A percentile compares a stretch with the other conserved stretches of the same genome.
phyloP scores from a whole-genome alignment of 2,888 invertebrate genomes.

The Coelinius sp. region DNA sequence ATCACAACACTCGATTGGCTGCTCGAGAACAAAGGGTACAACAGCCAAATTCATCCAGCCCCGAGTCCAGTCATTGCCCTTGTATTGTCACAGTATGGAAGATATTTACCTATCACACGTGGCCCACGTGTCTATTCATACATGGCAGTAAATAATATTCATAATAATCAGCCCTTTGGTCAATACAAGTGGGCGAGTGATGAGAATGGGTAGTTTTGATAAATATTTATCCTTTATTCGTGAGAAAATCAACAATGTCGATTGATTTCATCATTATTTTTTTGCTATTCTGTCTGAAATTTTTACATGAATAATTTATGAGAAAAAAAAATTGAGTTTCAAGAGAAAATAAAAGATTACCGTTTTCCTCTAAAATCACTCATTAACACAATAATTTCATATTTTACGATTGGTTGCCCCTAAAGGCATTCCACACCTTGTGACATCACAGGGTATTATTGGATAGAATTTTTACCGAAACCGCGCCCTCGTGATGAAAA shows the following conservation, averaged over 20 bases:
- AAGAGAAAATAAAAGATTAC: no score
- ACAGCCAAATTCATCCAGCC: conserved; percentile 74
- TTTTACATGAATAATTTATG: background rate
- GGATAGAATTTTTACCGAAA: no score
- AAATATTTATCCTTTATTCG: background rate
- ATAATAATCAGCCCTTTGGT: conserved; percentile 78
- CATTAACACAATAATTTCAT: no score
- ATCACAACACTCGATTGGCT: conserved; percentile 56
- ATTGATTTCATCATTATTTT: background rate
- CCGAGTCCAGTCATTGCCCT: conserved; percentile 76
- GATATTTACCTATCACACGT: conserved; percentile 71
- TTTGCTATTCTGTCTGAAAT: no score
- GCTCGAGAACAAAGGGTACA: conserved; percentile 68
- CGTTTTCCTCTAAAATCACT: no score
- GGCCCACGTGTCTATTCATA: conserved; percentile 72
- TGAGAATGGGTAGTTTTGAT: conserved; percentile 22
- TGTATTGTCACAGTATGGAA: conserved; percentile 77
- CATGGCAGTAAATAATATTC: conserved; percentile 77
- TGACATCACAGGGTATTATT: no score
- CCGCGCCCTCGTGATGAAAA: no score
- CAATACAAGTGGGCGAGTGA: conserved; percentile 71
- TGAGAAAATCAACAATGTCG: background rate
- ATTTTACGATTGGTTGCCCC: no score
- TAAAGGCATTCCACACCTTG: no score
- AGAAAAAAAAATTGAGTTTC: no score